These are phyloP conservation scores for Scyliorhinus canicula DNA, from an alignment of 2,797 vertebrate genomes.

Conservation along the genomic window DNA sequence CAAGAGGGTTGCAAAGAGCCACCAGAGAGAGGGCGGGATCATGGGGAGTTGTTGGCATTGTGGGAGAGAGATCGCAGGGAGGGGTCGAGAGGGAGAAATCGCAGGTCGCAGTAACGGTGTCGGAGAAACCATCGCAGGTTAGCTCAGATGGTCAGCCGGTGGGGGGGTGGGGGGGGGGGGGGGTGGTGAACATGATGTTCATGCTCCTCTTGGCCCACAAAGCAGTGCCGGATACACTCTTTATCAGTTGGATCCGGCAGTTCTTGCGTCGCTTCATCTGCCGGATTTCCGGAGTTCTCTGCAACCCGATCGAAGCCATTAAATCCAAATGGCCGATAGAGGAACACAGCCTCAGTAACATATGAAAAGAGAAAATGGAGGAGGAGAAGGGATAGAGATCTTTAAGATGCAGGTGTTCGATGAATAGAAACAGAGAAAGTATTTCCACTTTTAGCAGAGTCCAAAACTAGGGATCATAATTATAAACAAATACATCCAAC, in stretches of 20 bases:
- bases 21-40: constrained; percentile 48
- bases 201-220: neutral
- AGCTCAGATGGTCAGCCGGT: neutral
- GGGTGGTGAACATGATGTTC: no score
- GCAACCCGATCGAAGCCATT: constrained; percentile 38
- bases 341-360: neutral
- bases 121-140: neutral
- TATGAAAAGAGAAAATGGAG: neutral
- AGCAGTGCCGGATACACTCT: no score
- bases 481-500: neutral
- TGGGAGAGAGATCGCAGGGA: constrained; percentile 47
- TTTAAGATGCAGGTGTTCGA: neutral
- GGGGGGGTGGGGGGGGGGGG: no score
- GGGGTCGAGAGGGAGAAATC: constrained; percentile 40
- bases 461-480: no score
- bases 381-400: neutral
- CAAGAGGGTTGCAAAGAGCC: constrained; percentile 43
- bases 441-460: no score
- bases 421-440: no score
- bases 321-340: neutral
- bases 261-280: neutral
- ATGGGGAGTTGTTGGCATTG: constrained; percentile 39
- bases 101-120: neutral
- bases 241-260: neutral
- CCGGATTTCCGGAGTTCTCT: constrained; percentile 39